Evolutionary conservation across 1,140 invertebrate species (phyloP).

Genomic region (Parapsyche elsis): DNA sequence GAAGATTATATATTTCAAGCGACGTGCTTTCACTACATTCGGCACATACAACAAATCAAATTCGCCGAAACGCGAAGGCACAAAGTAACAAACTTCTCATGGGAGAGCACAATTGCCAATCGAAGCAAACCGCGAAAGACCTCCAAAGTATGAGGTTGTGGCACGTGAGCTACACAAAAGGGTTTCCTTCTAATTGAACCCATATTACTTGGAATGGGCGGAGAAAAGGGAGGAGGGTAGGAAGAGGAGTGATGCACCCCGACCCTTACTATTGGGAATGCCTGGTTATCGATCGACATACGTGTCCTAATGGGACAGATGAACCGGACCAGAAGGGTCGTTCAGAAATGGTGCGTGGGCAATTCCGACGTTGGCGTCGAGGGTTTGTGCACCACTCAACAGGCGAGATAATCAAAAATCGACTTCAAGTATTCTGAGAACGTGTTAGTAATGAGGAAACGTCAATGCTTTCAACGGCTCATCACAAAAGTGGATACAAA

Average conservation of each 20-base stretch:
- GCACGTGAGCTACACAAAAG: slow-evolving; percentile 24
- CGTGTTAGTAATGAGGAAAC: not conserved
- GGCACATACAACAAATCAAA: not conserved
- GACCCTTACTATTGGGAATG: not conserved
- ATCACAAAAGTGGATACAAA: not conserved
- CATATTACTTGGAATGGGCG: slow-evolving; percentile 31
- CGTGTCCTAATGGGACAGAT: slow-evolving; percentile 47
- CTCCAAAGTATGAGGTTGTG: not conserved
- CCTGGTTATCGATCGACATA: not conserved
- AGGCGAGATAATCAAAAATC: not conserved
- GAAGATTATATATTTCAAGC: not conserved
- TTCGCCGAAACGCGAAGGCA: slow-evolving; percentile 19
- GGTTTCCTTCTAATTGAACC: slow-evolving; percentile 50
- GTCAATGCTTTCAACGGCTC: too few species aligned
- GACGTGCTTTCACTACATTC: slow-evolving; percentile 18
- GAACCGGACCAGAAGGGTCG: slow-evolving; percentile 24
- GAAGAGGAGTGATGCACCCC: not conserved
- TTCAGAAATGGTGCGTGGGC: not conserved
- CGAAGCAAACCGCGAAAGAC: slow-evolving; percentile 46
- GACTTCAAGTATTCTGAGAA: not conserved
- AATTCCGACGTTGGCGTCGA: not conserved
- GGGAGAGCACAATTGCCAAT: slow-evolving; percentile 50
- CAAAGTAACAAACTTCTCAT: slow-evolving; percentile 22
- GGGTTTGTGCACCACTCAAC: not conserved
- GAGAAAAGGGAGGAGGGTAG: not conserved